Evolutionary conservation across 2,888 invertebrate species (phyloP), one percentile per base, ranked within the genome.

Genomic region (Perithous albicinctus): DNA sequence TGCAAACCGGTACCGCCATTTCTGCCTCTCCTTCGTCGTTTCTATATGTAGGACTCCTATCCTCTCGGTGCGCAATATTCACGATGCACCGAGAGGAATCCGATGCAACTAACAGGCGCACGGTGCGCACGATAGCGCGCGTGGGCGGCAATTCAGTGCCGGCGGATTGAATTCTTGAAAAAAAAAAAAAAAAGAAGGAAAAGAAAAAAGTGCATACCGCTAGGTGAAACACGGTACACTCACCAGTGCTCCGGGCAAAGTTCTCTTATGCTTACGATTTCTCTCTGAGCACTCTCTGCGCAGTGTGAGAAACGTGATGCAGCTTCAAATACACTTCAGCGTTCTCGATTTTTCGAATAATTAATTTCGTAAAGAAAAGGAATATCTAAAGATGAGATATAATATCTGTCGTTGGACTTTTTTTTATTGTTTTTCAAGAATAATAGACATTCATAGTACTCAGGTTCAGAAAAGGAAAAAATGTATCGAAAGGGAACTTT

Each of bases 71-170:
- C 18, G 59, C 32, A 32, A 59, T 59, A 63, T 51, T 54, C 48
- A 85, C 75, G 80, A 80, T 80, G 70, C 84, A 79, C 70, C 72
- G 38, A 64, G 38, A 64, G 63, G 61, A 61, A 35, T 61, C 61
- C 38, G 18, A 43, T 43, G 61, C 78, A 63, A 51, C 69, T 48
- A 77, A 73, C 78, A 48, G 51, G 41, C 63, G 64, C 54, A 35
- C 63, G 76, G 54, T 77, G 48, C 48, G 69, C 38, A 48, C 15
- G 48, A 48, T 51, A 18, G 61, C 10, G 18, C 72, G 85, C 79
- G 84, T 87, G 83, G 86, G 87, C 82, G 81, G 81, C 79, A 82
- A 86, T 85, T 82, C 85, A 82, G 59, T 81, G 81, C 84, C 83
- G 80, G 85, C 76, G 43, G 83, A 86, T 86, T 83, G 85, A 78